Evolutionary conservation across 2,113 vertebrate genomes (phyloP).

Genomic region (Jacana jacana): DNA sequence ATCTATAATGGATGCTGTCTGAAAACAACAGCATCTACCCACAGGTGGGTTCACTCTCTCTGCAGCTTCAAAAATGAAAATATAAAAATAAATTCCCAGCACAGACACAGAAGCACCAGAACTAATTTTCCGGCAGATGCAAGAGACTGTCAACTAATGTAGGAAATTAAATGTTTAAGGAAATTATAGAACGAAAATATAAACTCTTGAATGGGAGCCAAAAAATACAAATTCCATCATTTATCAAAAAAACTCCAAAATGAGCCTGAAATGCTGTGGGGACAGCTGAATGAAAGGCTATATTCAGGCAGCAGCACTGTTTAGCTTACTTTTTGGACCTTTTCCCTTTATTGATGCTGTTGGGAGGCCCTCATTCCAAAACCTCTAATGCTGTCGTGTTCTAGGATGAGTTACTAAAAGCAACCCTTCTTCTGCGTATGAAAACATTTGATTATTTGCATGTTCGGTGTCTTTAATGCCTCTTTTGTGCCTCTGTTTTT

Average conservation of each 20-base stretch:
- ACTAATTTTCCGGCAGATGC: constrained; percentile 48
- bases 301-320: constrained; percentile 62
- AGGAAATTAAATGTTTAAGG: constrained; percentile 69
- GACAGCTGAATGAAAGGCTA: constrained; percentile 63
- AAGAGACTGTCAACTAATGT: constrained; percentile 29
- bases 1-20: no score
- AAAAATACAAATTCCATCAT: constrained; percentile 64
- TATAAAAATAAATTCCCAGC: background rate
- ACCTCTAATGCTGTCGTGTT: constrained; percentile 44
- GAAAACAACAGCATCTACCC: background rate
- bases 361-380: constrained; percentile 61
- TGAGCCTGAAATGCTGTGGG: background rate
- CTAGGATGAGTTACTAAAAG: constrained; percentile 68
- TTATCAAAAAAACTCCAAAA: constrained; percentile 50
- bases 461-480: constrained; percentile 43
- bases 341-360: constrained; percentile 70
- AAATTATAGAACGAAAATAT: constrained; percentile 60
- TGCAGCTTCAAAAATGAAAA: background rate
- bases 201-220: constrained; percentile 36
- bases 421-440: constrained; percentile 54
- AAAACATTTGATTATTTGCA: constrained; percentile 56
- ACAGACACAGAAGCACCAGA: constrained; percentile 33
- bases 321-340: constrained; percentile 64
- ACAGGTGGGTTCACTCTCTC: accelerated
- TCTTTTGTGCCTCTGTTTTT: constrained; percentile 50